Evolutionary conservation across 2,797 vertebrate species (phyloP).

Genomic region (Leptatherina wallacei): DNA sequence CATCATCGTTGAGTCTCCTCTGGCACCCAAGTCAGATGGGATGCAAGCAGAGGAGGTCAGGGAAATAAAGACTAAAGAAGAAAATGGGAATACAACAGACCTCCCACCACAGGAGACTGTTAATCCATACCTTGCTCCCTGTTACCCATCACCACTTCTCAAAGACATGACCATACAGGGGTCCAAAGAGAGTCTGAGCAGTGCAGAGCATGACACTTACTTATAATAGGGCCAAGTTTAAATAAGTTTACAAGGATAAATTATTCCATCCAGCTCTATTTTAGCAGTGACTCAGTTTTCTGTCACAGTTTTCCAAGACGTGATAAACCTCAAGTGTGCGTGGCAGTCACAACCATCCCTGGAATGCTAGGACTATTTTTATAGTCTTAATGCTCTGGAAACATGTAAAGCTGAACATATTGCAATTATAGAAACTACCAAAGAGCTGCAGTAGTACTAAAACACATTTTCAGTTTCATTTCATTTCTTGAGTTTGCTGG

Average conservation of each 20-base stretch:
- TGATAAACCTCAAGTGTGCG: neutral
- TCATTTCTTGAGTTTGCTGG: neutral
- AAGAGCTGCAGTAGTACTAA: neutral
- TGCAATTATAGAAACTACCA: no score
- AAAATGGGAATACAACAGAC: conserved; percentile 45
- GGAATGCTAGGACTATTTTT: conserved; percentile 25
- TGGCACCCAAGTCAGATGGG: neutral
- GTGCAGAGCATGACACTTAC: conserved; percentile 92
- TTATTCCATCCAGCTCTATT: conserved; percentile 11
- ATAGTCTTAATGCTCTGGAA: neutral
- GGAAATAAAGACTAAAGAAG: conserved; percentile 33
- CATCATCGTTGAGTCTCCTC: conserved; percentile 83
- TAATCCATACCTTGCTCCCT: conserved; percentile 55
- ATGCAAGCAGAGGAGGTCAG: conserved; percentile 15
- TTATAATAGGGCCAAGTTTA: conserved; percentile 82
- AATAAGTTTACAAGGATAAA: conserved; percentile 23
- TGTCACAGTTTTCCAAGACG: neutral
- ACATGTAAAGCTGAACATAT: neutral
- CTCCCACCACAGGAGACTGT: neutral
- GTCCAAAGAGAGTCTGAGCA: conserved; percentile 91
- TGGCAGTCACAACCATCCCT: neutral
- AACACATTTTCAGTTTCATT: neutral
- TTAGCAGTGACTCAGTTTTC: neutral
- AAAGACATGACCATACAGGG: conserved; percentile 55
- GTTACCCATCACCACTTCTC: conserved; percentile 44